A percentile compares a stretch with the other conserved stretches of the same genome.
These are phyloP conservation scores for Gymnarchus niloticus DNA, from an alignment of 2,113 vertebrate genomes.

Conservation along the genomic window DNA sequence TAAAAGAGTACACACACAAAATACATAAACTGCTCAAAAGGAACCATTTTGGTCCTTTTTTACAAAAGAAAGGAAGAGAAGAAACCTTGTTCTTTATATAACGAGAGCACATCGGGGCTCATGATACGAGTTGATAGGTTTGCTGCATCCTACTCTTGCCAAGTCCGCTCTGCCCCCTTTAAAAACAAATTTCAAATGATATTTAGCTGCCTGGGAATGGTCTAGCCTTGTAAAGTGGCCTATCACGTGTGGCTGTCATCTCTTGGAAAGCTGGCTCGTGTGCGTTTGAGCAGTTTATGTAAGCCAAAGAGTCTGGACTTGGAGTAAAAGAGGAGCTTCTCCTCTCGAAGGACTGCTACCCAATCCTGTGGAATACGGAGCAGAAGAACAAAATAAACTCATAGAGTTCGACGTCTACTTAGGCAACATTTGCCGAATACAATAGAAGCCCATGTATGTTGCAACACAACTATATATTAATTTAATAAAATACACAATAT, in stretches of 20 bases:
- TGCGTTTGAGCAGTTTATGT: constrained; percentile 89
- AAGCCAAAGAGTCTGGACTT: constrained; percentile 77
- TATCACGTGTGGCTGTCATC: constrained; percentile 50
- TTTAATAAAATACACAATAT: constrained; percentile 99
- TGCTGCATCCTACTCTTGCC: constrained; percentile 59
- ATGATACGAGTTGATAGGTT: constrained; percentile 62
- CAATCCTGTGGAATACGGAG: constrained; percentile 77
- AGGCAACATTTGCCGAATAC: constrained; percentile 99
- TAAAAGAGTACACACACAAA: constrained; percentile 69
- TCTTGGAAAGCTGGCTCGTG: constrained; percentile 60
- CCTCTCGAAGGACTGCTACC: constrained; percentile 83
- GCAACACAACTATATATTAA: constrained; percentile 99
- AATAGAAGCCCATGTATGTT: constrained; percentile 99
- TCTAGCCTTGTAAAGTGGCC: constrained; percentile 75
- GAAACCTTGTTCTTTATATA: constrained; percentile 32
- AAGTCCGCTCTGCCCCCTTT: constrained; percentile 46
- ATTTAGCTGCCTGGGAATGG: constrained; percentile 72
- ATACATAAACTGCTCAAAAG: constrained; percentile 78
- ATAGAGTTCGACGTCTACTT: constrained; percentile 99
- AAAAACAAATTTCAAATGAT: constrained; percentile 49
- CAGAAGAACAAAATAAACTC: constrained; percentile 89
- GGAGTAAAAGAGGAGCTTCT: constrained; percentile 85
- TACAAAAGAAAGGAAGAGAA: constrained; percentile 47
- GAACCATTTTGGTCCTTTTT: constrained; percentile 49
- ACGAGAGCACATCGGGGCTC: neutral